Base-by-base conservation (phyloP, 2,113 vertebrate genomes). In the Microtus montanus region DNA sequence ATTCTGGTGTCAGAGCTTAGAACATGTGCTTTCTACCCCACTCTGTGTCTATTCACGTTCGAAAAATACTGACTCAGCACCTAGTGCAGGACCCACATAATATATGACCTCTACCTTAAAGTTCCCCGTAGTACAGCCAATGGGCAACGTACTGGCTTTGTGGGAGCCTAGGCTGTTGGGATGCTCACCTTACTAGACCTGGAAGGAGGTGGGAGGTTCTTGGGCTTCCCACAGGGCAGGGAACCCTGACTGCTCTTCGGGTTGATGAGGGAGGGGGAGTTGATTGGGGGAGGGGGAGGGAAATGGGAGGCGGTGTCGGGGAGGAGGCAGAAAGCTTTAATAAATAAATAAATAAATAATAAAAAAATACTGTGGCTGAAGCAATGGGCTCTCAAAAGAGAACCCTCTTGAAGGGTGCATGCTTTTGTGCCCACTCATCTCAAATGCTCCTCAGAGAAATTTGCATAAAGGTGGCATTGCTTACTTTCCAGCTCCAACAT, bases 361-460 rank as follows among this genome's bases (percentile, higher is more conserved):
- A 44, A 44, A 6, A 13, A 38, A 7, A 47, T 11, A 3, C 44
- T 1, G 7, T 30, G 7, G 41, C 47, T 14, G 7, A 12, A 74
- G 35, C 44, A n/a, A 17, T 3, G 13, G 17, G 11, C 22, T 3
- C 10, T 30, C 49, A 38, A 30, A 28, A 52, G 7, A 33, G 33
- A 2, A 14, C 5, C 6, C 6, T 19, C 71, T n/a, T 75, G 61
- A 28, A 88, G 54, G 77, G 47, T 6, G 2, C 2, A 0, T 7
- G 7, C n/a, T 28, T 3, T 2, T 7, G 20, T 13, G 15, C 54
- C 77, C 0, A 35, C 3, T 49, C 2, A 2, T 30, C 64, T 58
- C n/a, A 17, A 24, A 7, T 20, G 26, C 63, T 79, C 47, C 49
- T 52, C 35, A 1, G 4, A 11, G 1, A 49, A 49, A 5, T 52